Evolutionary conservation across 2,888 invertebrate species (phyloP), one percentile per base, ranked within the genome.

Genomic region (Ashinkailepas kermadecensis): DNA sequence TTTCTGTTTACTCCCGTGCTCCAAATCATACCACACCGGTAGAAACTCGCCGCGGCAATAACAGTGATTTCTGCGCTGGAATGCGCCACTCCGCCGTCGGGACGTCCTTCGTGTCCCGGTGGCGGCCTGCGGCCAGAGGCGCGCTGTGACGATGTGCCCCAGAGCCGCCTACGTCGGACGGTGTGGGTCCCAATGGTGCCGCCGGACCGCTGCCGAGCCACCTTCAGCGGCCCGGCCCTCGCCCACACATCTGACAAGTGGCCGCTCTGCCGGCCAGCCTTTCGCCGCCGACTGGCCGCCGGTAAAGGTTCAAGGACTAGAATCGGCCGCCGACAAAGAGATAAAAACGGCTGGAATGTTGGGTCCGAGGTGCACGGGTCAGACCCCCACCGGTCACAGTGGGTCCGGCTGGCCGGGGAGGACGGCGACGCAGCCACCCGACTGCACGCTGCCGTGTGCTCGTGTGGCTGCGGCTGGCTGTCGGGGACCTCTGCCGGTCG

Each of bases 281-380:
- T 56, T 56, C 56, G 74, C 15, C 56, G 56, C 15, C 56, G 39
- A 23, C 39, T 39, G 56, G 74, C 74, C 74, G 74, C 18, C 74
- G 74, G 39, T n/a, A 12, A 18, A 39, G 74, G 74, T 74, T 74
- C 74, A 74, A 74, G 74, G 74, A 70, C 74, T 74, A 54, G 74
- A 39, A 12, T 23, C 54, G 8, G 74, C 74, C 56, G 74, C 56
- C 74, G 74, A 74, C 74, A 74, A 74, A 74, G 74, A 74, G 74
- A 74, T 74, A 74, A 74, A 74, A 74, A 74, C 74, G 74, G 56
- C 74, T 56, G 74, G 74, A 74, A 74, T 56, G 74, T 56, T 15
- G 70, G n/a, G 67, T 25, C n/a, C 70, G n/a, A 25, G 39, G 15
- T n/a, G 70, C n/a, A 21, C 25, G 15, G n/a, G n/a, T 54, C 54